phyloP scores from a whole-genome alignment of 2,113 vertebrate genomes.

The Bothrops jararaca region DNA sequence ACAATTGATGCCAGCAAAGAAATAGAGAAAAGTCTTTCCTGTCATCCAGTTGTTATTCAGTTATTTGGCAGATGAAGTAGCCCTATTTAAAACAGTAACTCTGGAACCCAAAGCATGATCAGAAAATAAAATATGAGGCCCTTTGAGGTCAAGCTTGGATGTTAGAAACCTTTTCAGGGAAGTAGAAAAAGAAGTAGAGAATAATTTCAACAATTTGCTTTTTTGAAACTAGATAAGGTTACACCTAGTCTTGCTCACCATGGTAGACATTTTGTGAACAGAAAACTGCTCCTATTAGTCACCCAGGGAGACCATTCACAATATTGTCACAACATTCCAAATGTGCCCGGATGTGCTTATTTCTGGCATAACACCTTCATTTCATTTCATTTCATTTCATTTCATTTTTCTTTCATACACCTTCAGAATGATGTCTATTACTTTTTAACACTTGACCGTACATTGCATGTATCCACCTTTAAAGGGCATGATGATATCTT shows the following conservation, averaged over 20 bases:
- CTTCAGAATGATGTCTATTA: not conserved
- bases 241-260: too few species aligned
- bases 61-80: not conserved
- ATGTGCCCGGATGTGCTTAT: not conserved
- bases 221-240: too few species aligned
- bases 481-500: not conserved
- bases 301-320: not conserved
- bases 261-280: not conserved
- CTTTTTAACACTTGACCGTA: not conserved
- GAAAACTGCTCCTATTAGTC: not conserved
- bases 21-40: not conserved
- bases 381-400: not conserved
- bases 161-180: not conserved
- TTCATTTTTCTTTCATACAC: not conserved
- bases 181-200: too few species aligned
- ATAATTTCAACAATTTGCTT: too few species aligned
- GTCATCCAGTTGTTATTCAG: not conserved
- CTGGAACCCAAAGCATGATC: not conserved
- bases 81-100: not conserved
- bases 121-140: not conserved
- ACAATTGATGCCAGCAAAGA: not conserved
- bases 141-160: not conserved
- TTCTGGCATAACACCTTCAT: not conserved
- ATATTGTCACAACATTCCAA: not conserved
- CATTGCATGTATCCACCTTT: not conserved